phyloP scores from a whole-genome alignment of 2,888 invertebrate genomes.

The Philereme transversata region DNA sequence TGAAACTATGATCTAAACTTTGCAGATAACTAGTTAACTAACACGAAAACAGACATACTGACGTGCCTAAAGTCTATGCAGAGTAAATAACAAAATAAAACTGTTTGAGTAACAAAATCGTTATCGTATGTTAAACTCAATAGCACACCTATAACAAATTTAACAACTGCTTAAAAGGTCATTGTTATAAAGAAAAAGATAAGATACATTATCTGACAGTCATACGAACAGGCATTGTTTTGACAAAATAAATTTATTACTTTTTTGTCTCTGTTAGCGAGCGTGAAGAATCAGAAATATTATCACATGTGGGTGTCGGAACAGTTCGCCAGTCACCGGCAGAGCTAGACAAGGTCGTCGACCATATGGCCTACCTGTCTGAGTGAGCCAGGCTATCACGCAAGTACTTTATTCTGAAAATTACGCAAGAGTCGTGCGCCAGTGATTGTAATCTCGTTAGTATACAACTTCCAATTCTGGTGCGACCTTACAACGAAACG shows the following conservation, averaged over 20 bases:
- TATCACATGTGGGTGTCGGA: conserved; percentile 59
- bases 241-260: conserved; percentile 35
- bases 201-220: conserved; percentile 41
- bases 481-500: conserved; percentile 40
- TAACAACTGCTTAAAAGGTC: conserved; percentile 44
- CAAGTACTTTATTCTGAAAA: conserved; percentile 46
- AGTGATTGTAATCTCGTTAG: conserved; percentile 44
- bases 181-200: conserved; percentile 49
- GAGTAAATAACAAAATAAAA: conserved; percentile 15
- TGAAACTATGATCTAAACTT: neutral
- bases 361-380: conserved; percentile 70
- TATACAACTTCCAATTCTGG: conserved; percentile 35
- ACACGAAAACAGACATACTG: neutral
- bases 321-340: conserved; percentile 61
- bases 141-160: conserved; percentile 27
- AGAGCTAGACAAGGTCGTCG: conserved; percentile 65
- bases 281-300: conserved; percentile 57
- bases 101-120: conserved; percentile 24
- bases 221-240: conserved; percentile 36
- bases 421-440: conserved; percentile 44
- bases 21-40: no score
- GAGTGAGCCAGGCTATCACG: conserved; percentile 44
- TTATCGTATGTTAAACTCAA: conserved; percentile 27
- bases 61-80: conserved; percentile 2
- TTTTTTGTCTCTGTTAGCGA: conserved; percentile 33